phyloP scores from a whole-genome alignment of 2,888 invertebrate species.

The Spodoptera littoralis region DNA sequence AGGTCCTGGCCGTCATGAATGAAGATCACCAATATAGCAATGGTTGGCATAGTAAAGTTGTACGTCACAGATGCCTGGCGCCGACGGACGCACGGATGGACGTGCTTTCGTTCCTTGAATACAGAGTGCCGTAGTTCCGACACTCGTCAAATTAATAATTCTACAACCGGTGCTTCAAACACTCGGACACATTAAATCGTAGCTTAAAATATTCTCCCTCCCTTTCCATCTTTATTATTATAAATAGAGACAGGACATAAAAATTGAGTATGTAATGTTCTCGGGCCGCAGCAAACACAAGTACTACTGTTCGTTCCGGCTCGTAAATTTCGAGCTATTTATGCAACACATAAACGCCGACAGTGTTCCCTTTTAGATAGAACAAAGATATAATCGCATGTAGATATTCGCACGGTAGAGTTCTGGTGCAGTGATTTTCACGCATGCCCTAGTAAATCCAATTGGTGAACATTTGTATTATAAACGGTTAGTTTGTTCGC shows the following conservation, averaged over 20 bases:
- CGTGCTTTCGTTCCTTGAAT: slow-evolving; percentile 63
- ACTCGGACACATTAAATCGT: slow-evolving; percentile 25
- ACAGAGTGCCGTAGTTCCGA: slow-evolving; percentile 75
- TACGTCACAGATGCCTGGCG: slow-evolving; percentile 53
- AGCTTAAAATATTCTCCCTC: slow-evolving; percentile 43
- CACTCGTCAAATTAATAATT: slow-evolving; percentile 75
- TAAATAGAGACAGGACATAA: slow-evolving; percentile 45
- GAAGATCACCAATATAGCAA: slow-evolving; percentile 50
- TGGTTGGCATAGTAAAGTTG: slow-evolving; percentile 42
- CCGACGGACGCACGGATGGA: slow-evolving; percentile 39
- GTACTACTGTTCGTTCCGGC: slow-evolving; percentile 57
- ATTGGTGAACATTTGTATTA: slow-evolving; percentile 18
- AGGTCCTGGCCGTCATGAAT: slow-evolving; percentile 43
- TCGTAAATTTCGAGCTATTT: slow-evolving; percentile 69
- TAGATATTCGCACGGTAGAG: slow-evolving; percentile 55
- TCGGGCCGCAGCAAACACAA: slow-evolving; percentile 27
- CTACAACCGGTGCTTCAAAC: slow-evolving; percentile 56
- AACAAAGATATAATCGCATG: slow-evolving; percentile 61
- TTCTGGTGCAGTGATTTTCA: slow-evolving; percentile 59
- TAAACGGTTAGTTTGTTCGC: slow-evolving; percentile 10
- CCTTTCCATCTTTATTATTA: slow-evolving; percentile 34
- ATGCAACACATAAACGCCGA: slow-evolving; percentile 64
- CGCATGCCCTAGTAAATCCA: slow-evolving; percentile 54
- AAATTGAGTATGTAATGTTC: slow-evolving; percentile 44
- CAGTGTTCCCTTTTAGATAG: slow-evolving; percentile 63